Conservation (phyloP, 2,113 vertebrate species). For the Gambusia affinis region DNA sequence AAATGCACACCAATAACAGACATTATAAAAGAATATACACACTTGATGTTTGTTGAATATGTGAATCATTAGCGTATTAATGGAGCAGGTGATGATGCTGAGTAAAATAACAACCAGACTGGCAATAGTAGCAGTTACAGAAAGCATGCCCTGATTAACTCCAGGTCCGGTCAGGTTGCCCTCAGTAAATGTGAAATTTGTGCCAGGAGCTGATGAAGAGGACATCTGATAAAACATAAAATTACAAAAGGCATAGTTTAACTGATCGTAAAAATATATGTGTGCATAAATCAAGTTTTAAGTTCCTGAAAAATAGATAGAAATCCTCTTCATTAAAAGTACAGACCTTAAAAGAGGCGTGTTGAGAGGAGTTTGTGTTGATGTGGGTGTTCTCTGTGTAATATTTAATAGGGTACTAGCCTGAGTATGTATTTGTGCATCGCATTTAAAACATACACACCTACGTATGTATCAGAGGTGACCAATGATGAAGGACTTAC, state of each 20-base stretch:
- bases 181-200: conserved; percentile 19
- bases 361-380: not conserved
- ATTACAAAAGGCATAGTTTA: not conserved
- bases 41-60: conserved; percentile 65
- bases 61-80: conserved; percentile 64
- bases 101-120: conserved; percentile 50
- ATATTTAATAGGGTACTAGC: not conserved
- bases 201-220: not conserved
- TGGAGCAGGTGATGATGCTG: conserved; percentile 64
- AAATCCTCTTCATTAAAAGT: not conserved
- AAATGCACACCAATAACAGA: not conserved
- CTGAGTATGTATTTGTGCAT: not conserved
- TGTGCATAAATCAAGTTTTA: not conserved
- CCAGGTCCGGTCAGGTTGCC: not conserved
- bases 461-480: too few relatives aligned
- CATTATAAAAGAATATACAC: not conserved
- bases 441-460: not conserved
- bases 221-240: not conserved
- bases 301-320: not conserved
- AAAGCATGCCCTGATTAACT: not conserved
- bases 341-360: not conserved
- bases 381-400: not conserved
- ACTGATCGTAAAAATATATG: not conserved
- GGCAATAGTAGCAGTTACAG: conserved; percentile 25
- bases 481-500: not conserved